Conservation (phyloP, 2,888 invertebrate species). For the Drosophila testacea region DNA sequence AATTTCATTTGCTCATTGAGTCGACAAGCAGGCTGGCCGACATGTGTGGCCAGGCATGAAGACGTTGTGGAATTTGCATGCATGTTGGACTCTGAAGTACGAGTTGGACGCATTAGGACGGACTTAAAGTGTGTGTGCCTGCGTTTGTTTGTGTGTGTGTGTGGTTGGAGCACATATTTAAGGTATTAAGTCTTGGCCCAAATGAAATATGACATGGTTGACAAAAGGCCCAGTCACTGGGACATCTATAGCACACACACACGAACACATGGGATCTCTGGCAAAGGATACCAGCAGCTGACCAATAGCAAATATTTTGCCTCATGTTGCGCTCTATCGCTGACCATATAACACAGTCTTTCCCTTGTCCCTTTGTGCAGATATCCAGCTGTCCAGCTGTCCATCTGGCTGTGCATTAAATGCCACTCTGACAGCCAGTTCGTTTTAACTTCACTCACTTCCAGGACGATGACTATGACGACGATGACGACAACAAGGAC, state of each 20-base stretch:
- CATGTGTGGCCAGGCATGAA: constrained; percentile 78
- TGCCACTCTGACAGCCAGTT: constrained; percentile 68
- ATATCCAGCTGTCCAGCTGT: constrained; percentile 18
- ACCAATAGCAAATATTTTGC: constrained; percentile 59
- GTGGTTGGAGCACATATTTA: constrained; percentile 46
- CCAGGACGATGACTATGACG: constrained; percentile 38
- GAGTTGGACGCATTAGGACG: constrained; percentile 67
- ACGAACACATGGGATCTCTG: neutral
- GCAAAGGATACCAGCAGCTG: constrained; percentile 16
- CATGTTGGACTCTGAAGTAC: constrained; percentile 47
- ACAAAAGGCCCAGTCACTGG: constrained; percentile 60
- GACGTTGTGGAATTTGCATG: constrained; percentile 77
- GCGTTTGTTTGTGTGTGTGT: constrained; percentile 20
- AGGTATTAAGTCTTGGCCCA: constrained; percentile 73
- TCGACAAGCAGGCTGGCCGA: constrained; percentile 69
- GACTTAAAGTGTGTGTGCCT: constrained; percentile 59
- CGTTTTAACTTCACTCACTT: constrained; percentile 65
- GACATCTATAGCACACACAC: constrained; percentile 34
- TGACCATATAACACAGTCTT: constrained; percentile 20
- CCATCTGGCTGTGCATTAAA: constrained; percentile 69
- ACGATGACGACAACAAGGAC: constrained; percentile 21
- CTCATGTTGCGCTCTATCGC: constrained; percentile 52
- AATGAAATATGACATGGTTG: constrained; percentile 78
- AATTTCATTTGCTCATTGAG: constrained; percentile 79
- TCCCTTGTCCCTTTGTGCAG: neutral